Evolutionary conservation across 1,140 invertebrate species (phyloP), one percentile per base, ranked within the genome.

Genomic region (Doryteuthis pealeii): DNA sequence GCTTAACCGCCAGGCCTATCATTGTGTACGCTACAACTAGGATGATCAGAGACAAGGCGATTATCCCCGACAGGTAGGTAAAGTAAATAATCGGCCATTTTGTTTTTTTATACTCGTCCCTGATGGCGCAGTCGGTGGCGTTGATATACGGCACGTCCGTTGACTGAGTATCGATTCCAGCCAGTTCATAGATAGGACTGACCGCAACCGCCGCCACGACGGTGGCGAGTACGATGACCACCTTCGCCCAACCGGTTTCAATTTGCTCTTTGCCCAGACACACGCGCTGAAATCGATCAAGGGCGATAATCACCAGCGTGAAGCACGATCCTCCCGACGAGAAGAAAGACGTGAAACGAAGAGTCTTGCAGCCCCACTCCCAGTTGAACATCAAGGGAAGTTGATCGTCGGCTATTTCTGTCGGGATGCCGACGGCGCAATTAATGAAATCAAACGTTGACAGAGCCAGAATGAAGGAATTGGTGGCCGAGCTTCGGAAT

Each of bases 281-380:
- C 45, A 81, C 74, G 35, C 72, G 72, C 26, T 73, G 67, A 33
- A 58, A 75, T 2, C 75, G 68, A 45, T 81, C 80, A 5, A 78
- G n/a, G 14, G 78, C 76, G 26, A 79, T 79, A 0, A 72, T 74
- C 14, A 78, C 68, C 0, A 79, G 75, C 0, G 73, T 77, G 1
- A 73, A 72, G 28, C 32, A 72, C 3, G 76, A 79, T n/a, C 62
- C 72, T 32, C 67, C 40, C 8, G 78, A 65, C 2, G 75, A 68
- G 40, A 77, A 76, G n/a, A 69, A 45, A 22, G 66, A 72, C 49
- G 72, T 26, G 68, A 76, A 74, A 6, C 76, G 70, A 6, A 78
- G 43, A 8, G 77, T 22, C 45, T 74, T 69, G 49, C 71, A 72
- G 30, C 45, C 68, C 31, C 26, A 32, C 18, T 43, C 40, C 30